These are phyloP conservation scores for Montipora cactus DNA, from an alignment of 64 coral and sea anemone genomes.

Conservation along the genomic window DNA sequence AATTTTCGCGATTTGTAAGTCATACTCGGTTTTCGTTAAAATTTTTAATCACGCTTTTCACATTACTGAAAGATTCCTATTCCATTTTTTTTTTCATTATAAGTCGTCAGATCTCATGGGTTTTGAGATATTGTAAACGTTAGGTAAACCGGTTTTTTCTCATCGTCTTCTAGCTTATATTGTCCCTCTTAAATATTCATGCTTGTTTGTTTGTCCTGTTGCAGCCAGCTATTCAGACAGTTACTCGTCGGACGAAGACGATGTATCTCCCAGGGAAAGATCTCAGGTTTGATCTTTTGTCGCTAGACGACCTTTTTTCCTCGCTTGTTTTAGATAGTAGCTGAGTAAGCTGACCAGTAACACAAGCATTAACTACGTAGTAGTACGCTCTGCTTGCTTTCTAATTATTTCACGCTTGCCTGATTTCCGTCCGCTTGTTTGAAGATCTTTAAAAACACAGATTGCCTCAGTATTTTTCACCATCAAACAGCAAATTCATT, in stretches of 20 bases:
- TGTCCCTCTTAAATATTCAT: background rate
- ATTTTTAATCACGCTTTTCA: background rate
- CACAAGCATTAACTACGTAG: background rate
- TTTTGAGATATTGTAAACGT: background rate
- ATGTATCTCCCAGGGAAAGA: slow-evolving; percentile 97
- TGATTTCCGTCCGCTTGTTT: background rate
- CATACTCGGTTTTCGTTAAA: background rate
- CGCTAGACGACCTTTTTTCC: background rate
- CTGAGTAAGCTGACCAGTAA: background rate
- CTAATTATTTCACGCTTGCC: background rate
- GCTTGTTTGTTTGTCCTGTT: slow-evolving; percentile 26
- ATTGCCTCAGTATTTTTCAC: background rate
- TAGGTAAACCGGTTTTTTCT: background rate
- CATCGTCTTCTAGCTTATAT: background rate
- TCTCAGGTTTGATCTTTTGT: slow-evolving; percentile 77
- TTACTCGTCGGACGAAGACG: slow-evolving; percentile 97
- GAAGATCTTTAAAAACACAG: background rate
- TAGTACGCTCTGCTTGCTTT: background rate
- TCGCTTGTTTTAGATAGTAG: background rate
- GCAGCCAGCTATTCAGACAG: slow-evolving; percentile 99
- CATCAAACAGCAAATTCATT: too few species aligned
- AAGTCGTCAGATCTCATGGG: background rate
- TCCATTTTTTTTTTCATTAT: background rate
- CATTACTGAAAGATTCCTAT: background rate
- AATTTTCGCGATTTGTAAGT: background rate